These are phyloP conservation scores for Polydrusus cervinus DNA, from an alignment of 2,888 invertebrate genomes.

Conservation along the genomic window DNA sequence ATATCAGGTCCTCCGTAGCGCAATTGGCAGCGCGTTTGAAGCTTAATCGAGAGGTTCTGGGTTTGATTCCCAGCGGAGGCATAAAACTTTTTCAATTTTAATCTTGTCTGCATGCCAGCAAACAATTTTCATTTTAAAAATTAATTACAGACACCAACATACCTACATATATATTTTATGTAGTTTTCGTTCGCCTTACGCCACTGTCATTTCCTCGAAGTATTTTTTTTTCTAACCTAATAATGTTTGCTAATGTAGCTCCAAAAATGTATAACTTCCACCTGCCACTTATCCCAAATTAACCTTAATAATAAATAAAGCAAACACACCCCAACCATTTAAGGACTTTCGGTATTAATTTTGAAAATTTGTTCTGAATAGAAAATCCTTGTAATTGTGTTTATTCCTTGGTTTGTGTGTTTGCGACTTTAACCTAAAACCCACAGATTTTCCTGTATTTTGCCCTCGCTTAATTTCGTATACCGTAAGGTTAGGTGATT, in stretches of 20 bases:
- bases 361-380: constrained; percentile 18
- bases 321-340: constrained; percentile 17
- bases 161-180: no score
- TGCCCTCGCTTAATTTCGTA: not conserved
- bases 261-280: constrained; percentile 11
- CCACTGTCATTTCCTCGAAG: not conserved
- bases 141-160: no score
- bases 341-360: constrained; percentile 12
- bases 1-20: no score
- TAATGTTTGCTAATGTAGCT: constrained; percentile 9
- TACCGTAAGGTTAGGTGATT: no score
- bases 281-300: constrained; percentile 17
- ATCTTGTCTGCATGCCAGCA: no score
- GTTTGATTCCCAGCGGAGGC: no score
- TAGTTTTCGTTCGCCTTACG: not conserved
- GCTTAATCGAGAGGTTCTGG: no score
- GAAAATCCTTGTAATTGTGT: constrained; percentile 16
- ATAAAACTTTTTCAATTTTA: no score
- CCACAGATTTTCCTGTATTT: not conserved
- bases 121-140: no score
- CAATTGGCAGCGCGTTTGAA: no score
- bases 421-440: not conserved
- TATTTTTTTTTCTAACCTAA: not conserved
- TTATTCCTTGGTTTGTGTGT: constrained; percentile 5
- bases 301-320: constrained; percentile 17